Conservation (phyloP, 2,797 vertebrate genomes). For the Enteromius afrohamiltoni region DNA sequence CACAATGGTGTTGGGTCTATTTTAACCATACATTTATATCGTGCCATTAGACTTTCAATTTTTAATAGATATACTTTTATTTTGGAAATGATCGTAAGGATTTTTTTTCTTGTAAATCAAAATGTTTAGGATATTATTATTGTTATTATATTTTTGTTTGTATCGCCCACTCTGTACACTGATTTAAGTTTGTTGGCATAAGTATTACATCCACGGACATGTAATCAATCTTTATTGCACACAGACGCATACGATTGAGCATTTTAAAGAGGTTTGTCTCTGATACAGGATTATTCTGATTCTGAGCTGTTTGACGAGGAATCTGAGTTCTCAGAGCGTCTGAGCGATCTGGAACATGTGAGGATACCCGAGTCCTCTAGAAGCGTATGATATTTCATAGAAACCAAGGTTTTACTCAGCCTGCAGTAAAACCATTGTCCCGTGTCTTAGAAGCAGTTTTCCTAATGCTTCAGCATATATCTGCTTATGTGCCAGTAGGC, state of each 20-base stretch:
- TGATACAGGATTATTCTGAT: conserved; percentile 68
- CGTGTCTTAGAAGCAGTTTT: conserved; percentile 23
- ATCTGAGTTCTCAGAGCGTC: conserved; percentile 57
- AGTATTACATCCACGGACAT: not conserved
- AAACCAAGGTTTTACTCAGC: conserved; percentile 38
- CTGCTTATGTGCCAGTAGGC: conserved; percentile 1
- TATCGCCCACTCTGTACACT: not conserved
- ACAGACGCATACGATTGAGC: not conserved
- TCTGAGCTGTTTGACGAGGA: conserved; percentile 72
- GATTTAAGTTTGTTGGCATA: not conserved
- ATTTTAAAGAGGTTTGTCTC: conserved; percentile 59
- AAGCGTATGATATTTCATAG: conserved; percentile 19
- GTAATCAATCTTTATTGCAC: not conserved
- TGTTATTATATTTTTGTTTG: not conserved
- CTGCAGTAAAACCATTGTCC: conserved; percentile 47
- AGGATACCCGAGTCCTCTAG: conserved; percentile 57
- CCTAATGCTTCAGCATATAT: conserved; percentile 12
- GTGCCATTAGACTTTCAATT: no score
- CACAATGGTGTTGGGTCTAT: no score
- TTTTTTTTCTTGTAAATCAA: not conserved
- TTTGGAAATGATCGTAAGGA: not conserved
- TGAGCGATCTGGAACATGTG: conserved; percentile 69
- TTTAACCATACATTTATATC: no score
- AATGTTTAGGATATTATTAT: not conserved
- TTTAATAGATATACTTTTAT: no score